Evolutionary conservation across 2,888 invertebrate species (phyloP).

Genomic region (Trisateles emortualis): DNA sequence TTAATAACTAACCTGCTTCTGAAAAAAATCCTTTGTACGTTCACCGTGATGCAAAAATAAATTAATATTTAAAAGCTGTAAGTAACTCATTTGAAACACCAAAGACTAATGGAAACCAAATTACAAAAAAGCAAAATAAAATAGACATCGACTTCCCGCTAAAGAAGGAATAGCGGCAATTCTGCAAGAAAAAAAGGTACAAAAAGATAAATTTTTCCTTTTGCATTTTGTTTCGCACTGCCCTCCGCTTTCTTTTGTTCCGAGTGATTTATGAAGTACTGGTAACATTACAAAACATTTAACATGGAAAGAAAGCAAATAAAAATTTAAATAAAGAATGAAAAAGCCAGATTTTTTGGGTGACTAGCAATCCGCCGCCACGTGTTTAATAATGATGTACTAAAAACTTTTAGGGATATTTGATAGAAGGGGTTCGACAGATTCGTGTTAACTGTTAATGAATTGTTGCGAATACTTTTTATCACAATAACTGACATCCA

Average conservation of each 20-base stretch:
- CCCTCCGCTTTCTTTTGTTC: conserved; percentile 63
- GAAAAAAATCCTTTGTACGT: too few relatives aligned
- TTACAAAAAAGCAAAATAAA: conserved; percentile 50
- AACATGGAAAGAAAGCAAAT: conserved; percentile 62
- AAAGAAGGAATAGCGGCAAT: conserved; percentile 58
- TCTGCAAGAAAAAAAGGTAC: conserved; percentile 54
- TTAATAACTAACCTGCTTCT: too few relatives aligned
- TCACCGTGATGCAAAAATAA: not conserved
- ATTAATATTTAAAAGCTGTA: not conserved
- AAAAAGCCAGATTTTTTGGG: conserved; percentile 20
- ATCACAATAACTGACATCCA: too few relatives aligned
- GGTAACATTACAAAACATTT: conserved; percentile 70
- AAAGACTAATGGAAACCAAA: conserved; percentile 28
- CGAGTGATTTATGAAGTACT: conserved; percentile 70
- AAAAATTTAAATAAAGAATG: conserved; percentile 51
- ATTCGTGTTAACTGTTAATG: too few relatives aligned
- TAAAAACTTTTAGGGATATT: too few relatives aligned
- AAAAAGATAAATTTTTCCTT: conserved; percentile 39
- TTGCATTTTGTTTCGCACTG: conserved; percentile 54
- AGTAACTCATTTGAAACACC: conserved; percentile 4
- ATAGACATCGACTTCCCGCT: conserved; percentile 60
- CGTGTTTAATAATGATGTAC: not conserved
- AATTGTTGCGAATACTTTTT: too few relatives aligned
- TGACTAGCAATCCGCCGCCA: not conserved
- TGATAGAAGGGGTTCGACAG: too few relatives aligned